Evolutionary conservation across 2,797 vertebrate genomes (phyloP), one percentile per base, ranked within the genome.

Genomic region (Clarias platycephalus): DNA sequence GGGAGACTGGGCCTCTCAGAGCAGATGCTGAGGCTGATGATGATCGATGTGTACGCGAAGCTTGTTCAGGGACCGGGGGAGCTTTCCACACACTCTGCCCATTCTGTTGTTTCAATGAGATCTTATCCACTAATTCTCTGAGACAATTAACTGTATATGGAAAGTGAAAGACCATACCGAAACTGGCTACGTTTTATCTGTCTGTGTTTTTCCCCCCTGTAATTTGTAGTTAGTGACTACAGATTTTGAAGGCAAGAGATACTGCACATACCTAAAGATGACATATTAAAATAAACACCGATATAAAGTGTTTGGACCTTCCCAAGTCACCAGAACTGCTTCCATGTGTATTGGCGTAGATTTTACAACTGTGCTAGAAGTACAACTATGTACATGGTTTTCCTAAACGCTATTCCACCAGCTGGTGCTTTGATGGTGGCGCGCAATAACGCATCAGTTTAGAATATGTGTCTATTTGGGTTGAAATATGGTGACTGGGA

Each of bases 11-110:
- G 82, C 83, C 86, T 87, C 93, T 95, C 92, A 89, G 91, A 95
- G 93, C 95, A 95, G 95, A 95, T 95, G 95, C 93, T 95, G 89
- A 90, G 89, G 88, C 89, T 95, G 94, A 95, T 95, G 93, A 95
- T 94, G 94, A 95, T 95, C 92, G 93, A 95, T 95, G 93, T 91
- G 93, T 94, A 92, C 93, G 93, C 92, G 92, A 90, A 93, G 94
- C 92, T 92, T 93, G 92, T 93, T 91, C 92, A 93, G 93, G 94
- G 94, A 94, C 94, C 92, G 92, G 90, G 93, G 94, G 93, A 94
- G 91, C 87, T 92, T 92, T 91, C 91, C 87, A 85, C 91, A 90
- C 91, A 89, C 91, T 92, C 89, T 90, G 90, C 92, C 87, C 83
- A 83, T 83, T 88, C 84, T 87, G 86, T 88, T 88, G 85, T 88